A percentile compares a stretch with the other conserved stretches of the same genome.
Conservation (phyloP, 2,113 vertebrate species). For the Phylloscopus trochilus region DNA sequence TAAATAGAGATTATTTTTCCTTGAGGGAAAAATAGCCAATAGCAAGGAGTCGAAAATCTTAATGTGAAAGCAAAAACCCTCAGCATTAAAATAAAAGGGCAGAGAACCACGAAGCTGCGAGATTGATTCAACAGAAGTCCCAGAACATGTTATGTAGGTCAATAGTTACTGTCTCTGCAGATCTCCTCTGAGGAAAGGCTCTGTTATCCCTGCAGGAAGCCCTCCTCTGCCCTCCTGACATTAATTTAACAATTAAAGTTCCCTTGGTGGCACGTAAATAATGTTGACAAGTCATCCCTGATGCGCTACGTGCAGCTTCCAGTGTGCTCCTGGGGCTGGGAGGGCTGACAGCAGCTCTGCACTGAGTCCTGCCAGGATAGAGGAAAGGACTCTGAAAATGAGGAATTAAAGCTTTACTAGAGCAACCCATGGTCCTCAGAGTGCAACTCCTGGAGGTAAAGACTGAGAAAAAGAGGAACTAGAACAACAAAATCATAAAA, state of each 20-base stretch:
- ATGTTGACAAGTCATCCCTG: not conserved
- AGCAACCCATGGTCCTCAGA: not conserved
- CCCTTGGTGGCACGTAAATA: conserved; percentile 28
- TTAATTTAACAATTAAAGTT: not conserved
- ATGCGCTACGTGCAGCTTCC: not conserved
- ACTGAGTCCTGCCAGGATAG: not conserved
- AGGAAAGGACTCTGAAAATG: not conserved
- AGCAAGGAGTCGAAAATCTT: not conserved
- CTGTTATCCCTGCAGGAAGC: conserved; percentile 27
- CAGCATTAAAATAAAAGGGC: not conserved
- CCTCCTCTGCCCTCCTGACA: conserved; percentile 21
- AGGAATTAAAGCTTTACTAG: not conserved
- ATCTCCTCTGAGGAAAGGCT: not conserved
- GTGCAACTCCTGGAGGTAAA: not conserved
- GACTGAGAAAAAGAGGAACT: not conserved
- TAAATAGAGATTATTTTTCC: not conserved
- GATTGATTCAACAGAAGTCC: conserved; percentile 35
- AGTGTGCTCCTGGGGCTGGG: not conserved
- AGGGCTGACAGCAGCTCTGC: not conserved
- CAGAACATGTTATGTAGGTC: conserved; percentile 61
- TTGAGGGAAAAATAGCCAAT: not conserved
- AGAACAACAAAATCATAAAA: not conserved
- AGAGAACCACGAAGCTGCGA: not conserved
- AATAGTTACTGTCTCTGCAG: conserved; percentile 13
- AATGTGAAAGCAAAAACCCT: not conserved